Evolutionary conservation across 2,797 vertebrate species (phyloP).

Genomic region (Rhabdomys pumilio): DNA sequence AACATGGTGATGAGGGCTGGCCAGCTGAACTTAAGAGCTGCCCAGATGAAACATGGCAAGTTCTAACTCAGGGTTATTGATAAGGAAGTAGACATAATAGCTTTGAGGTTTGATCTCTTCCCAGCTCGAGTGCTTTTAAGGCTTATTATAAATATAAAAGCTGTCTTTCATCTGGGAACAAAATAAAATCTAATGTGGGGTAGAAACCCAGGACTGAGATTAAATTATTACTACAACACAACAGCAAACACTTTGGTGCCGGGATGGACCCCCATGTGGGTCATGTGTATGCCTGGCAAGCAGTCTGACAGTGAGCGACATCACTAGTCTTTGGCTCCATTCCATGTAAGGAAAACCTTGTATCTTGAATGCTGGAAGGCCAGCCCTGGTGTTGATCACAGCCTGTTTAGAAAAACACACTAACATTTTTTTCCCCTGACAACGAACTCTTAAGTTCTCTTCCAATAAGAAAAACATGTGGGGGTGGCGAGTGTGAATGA

Average conservation of each 20-base stretch:
- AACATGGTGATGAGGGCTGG: background rate
- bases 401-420: slow-evolving; percentile 65
- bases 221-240: background rate
- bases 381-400: slow-evolving; percentile 43
- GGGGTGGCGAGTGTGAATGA: slow-evolving; percentile 52
- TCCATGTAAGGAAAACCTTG: slow-evolving; percentile 14
- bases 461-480: slow-evolving; percentile 68
- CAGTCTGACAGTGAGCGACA: background rate
- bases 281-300: background rate
- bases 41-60: background rate
- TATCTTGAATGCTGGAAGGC: background rate
- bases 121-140: background rate
- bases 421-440: slow-evolving; percentile 54
- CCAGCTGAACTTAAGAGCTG: background rate
- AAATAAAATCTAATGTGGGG: background rate
- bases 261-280: background rate
- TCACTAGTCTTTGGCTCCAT: background rate
- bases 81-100: background rate
- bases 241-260: background rate
- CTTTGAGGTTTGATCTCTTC: background rate
- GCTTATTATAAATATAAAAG: background rate
- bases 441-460: slow-evolving; percentile 64
- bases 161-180: background rate
- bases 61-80: background rate
- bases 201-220: background rate